phyloP scores from a whole-genome alignment of 2,113 vertebrate genomes.

The Camelus dromedarius region DNA sequence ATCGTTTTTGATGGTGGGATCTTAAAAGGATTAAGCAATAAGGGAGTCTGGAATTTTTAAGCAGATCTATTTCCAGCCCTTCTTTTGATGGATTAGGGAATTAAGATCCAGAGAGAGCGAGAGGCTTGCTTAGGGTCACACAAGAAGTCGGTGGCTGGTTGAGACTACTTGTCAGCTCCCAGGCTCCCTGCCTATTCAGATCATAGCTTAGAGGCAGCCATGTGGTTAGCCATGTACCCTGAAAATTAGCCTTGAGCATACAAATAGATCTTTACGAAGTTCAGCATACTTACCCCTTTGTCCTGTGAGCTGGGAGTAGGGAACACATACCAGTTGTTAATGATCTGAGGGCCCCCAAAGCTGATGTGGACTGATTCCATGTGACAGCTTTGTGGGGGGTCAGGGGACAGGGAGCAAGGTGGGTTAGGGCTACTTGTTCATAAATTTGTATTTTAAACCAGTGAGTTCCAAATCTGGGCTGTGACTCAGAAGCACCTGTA shows the following conservation, averaged over 20 bases:
- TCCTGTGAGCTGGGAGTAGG: background rate
- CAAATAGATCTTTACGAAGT: background rate
- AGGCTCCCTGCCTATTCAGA: background rate
- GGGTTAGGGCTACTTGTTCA: background rate
- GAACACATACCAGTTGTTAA: background rate
- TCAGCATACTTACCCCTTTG: background rate
- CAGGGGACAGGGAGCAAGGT: background rate
- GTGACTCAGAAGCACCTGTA: constrained; percentile 13
- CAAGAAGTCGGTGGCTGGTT: background rate
- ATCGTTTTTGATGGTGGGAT: constrained; percentile 14
- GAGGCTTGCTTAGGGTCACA: background rate
- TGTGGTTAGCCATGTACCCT: background rate
- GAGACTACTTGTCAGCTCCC: background rate
- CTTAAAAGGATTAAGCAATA: background rate
- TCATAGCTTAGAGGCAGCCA: background rate
- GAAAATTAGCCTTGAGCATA: background rate
- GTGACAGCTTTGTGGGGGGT: background rate
- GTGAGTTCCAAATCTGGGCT: constrained; percentile 13
- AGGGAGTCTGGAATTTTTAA: background rate
- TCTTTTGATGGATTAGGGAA: constrained; percentile 36
- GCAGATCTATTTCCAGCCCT: background rate
- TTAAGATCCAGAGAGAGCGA: background rate
- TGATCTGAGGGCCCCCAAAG: background rate
- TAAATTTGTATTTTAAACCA: constrained; percentile 55
- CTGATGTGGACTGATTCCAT: background rate